These are phyloP conservation scores for Moxostoma hubbsi DNA, from an alignment of 2,797 vertebrate species.

Conservation along the genomic window DNA sequence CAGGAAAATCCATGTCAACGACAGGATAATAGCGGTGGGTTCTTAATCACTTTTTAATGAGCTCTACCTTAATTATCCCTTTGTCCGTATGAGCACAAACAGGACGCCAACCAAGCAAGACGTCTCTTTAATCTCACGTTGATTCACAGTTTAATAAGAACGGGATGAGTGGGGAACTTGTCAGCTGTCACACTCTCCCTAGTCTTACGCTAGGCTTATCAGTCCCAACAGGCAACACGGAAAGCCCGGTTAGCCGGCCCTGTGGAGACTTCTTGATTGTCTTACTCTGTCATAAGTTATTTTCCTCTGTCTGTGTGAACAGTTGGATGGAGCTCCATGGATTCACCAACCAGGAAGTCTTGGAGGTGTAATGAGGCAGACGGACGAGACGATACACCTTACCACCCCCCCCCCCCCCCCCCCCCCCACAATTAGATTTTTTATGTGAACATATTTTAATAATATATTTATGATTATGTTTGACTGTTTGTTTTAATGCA, in stretches of 20 bases:
- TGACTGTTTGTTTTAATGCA: too few species aligned
- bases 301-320: constrained; percentile 13
- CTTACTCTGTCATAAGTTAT: background rate
- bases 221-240: background rate
- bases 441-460: too few species aligned
- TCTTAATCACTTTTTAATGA: constrained; percentile 59
- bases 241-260: background rate
- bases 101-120: constrained; percentile 32
- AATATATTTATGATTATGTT: too few species aligned
- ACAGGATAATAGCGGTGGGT: constrained; percentile 91
- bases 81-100: background rate
- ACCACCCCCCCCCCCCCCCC: too few species aligned
- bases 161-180: background rate
- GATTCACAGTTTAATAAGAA: constrained; percentile 44
- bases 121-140: constrained; percentile 24
- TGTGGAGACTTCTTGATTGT: background rate
- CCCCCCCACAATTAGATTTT: too few species aligned
- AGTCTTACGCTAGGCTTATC: constrained; percentile 5
- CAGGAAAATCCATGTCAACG: constrained; percentile 87
- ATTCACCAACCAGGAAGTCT: constrained; percentile 89
- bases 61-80: constrained; percentile 51
- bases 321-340: constrained; percentile 91
- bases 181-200: constrained; percentile 19
- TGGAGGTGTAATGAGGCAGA: constrained; percentile 85
- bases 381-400: constrained; percentile 83